Evolutionary conservation across 2,888 invertebrate species (phyloP), one percentile per base, ranked within the genome.

Genomic region (Frankliniella intonsa): DNA sequence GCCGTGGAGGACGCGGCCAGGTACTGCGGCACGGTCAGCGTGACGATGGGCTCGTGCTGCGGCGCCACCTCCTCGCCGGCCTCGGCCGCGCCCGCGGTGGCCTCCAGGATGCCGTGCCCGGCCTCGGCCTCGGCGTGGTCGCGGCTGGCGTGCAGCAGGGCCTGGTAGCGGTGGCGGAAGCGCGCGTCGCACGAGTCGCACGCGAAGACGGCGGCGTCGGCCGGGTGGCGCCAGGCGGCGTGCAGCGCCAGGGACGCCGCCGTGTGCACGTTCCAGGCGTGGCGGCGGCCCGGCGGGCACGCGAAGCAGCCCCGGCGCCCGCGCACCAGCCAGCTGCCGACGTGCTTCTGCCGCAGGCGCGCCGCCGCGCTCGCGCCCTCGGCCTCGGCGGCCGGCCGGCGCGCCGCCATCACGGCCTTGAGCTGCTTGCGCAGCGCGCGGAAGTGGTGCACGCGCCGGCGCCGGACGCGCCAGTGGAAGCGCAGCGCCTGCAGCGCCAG

Each of bases 81-180:
- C 65, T 14, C 65, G 65, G n/a, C n/a, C n/a, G 69, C 86, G 84
- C 10, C 55, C 7, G 3, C 55, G 7, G 55, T 19, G 55, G 3
- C 62, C 14, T 1, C 62, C 38, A 3, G 38, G 3, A 38, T 2
- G 69, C 9, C 69, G 69, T 69, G 22, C 22, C 3, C 69, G 69
- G 22, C 9, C 22, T 11, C 69, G 69, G 22, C 9, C 22, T 69
- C 69, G 22, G n/a, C 86, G 84, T 89, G 89, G 82, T 87, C 88
- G 83, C 88, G 86, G 84, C 88, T 88, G 76, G 88, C 87, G 85
- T 90, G 90, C 82, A 90, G 85, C 82, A 90, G 87, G 82, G 89
- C 88, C 85, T 90, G 90, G 85, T 90, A 90, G 84, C 88, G 87
- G 85, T 90, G 89, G 69, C 86, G 86, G 85, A 89, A 90, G 79